Percentiles rank a stretch among this genome's conserved stretches.
phyloP scores from a whole-genome alignment of 2,113 vertebrate species.

The Brachyhypopomus occidentalis region DNA sequence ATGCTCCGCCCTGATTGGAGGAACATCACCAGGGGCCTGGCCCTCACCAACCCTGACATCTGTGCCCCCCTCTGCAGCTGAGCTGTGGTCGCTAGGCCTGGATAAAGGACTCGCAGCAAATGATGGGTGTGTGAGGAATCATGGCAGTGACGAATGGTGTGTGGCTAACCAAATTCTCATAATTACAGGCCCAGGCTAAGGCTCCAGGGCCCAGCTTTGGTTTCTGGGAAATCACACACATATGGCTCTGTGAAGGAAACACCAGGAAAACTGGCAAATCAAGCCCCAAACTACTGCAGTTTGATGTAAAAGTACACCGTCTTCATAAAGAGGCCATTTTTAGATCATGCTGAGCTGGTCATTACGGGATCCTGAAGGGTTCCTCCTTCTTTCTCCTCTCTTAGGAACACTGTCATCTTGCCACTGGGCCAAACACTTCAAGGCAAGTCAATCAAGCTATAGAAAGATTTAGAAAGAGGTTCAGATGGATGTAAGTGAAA shows the following conservation, averaged over 20 bases:
- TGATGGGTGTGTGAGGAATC: constrained; percentile 50
- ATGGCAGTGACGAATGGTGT: constrained; percentile 55
- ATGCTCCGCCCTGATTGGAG: constrained; percentile 44
- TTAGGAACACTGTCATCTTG: neutral
- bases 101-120: constrained; percentile 56
- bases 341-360: constrained; percentile 21
- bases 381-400: neutral
- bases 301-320: constrained; percentile 29
- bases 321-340: constrained; percentile 19
- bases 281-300: constrained; percentile 31
- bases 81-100: constrained; percentile 44
- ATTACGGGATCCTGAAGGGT: constrained; percentile 28
- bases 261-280: constrained; percentile 29
- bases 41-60: constrained; percentile 56
- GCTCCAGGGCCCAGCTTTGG: constrained; percentile 44
- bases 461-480: constrained; percentile 18
- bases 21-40: constrained; percentile 53
- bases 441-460: neutral
- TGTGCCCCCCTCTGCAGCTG: constrained; percentile 49
- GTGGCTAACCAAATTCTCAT: constrained; percentile 53
- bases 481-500: neutral
- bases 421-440: constrained; percentile 7
- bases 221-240: constrained; percentile 60
- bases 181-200: constrained; percentile 53
- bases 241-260: constrained; percentile 46